Conservation (phyloP, 2,113 vertebrate species). For the Bos javanicus region DNA sequence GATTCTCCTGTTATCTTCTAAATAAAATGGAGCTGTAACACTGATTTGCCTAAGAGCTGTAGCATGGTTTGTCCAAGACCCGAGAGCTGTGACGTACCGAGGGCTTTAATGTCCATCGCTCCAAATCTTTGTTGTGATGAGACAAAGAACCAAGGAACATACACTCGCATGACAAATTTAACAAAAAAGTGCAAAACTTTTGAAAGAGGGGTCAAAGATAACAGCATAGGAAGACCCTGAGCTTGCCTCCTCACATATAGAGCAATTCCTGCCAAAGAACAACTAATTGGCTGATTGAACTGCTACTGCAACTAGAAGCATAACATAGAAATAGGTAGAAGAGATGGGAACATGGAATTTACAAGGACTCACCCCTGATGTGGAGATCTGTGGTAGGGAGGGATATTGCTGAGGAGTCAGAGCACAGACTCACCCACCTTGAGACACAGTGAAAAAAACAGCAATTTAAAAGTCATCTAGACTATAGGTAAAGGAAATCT, state of each 20-base stretch:
- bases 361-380: background rate
- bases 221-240: background rate
- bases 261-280: background rate
- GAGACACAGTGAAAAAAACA: background rate
- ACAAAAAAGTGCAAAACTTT: background rate
- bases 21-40: too few species aligned
- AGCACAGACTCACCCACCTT: background rate
- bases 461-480: background rate
- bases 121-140: too few species aligned
- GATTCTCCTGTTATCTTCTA: too few species aligned
- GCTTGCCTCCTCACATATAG: background rate
- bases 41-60: too few species aligned
- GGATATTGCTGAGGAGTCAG: background rate
- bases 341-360: background rate
- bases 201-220: background rate
- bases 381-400: background rate
- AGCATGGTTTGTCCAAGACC: too few species aligned
- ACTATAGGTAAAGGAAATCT: background rate
- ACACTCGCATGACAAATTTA: background rate
- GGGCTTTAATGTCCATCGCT: too few species aligned
- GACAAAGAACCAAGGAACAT: too few species aligned
- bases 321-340: background rate
- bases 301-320: background rate
- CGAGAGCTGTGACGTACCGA: too few species aligned
- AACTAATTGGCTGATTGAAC: background rate